These are phyloP conservation scores for Cyanoderma ruficeps DNA, from an alignment of 2,113 vertebrate genomes.

Conservation along the genomic window DNA sequence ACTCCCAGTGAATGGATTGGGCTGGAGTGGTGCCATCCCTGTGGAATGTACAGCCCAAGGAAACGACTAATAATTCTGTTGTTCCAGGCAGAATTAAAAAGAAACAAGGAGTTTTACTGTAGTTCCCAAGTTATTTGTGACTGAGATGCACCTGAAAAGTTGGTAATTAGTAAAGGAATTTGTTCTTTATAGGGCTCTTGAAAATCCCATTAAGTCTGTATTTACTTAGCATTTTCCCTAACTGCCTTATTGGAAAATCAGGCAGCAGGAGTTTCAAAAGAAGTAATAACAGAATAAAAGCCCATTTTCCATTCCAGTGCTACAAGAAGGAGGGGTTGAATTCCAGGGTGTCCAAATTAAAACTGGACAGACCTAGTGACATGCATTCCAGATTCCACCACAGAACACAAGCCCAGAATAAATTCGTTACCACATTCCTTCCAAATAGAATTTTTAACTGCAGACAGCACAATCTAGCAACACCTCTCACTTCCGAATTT, in stretches of 20 bases:
- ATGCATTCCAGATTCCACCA: background rate
- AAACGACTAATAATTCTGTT: background rate
- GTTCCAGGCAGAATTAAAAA: background rate
- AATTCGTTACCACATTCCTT: background rate
- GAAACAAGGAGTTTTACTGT: background rate
- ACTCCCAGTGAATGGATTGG: background rate
- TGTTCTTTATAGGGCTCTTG: constrained; percentile 20
- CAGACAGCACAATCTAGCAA: background rate
- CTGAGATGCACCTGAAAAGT: constrained; percentile 24
- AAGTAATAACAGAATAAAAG: background rate
- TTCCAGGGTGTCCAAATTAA: background rate
- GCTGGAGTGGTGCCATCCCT: background rate
- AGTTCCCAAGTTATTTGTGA: constrained; percentile 6
- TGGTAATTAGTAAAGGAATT: constrained; percentile 27
- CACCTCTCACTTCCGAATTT: background rate
- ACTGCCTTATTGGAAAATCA: background rate
- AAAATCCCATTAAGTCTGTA: constrained; percentile 13
- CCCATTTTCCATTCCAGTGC: background rate
- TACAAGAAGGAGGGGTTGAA: background rate
- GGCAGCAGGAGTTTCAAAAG: background rate
- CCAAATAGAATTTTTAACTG: background rate
- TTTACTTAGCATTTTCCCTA: constrained; percentile 27
- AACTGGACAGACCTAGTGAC: background rate
- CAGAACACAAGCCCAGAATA: background rate
- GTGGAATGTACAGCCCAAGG: background rate